phyloP scores from a whole-genome alignment of 1,140 invertebrate species.

The Neodiprion virginianus region DNA sequence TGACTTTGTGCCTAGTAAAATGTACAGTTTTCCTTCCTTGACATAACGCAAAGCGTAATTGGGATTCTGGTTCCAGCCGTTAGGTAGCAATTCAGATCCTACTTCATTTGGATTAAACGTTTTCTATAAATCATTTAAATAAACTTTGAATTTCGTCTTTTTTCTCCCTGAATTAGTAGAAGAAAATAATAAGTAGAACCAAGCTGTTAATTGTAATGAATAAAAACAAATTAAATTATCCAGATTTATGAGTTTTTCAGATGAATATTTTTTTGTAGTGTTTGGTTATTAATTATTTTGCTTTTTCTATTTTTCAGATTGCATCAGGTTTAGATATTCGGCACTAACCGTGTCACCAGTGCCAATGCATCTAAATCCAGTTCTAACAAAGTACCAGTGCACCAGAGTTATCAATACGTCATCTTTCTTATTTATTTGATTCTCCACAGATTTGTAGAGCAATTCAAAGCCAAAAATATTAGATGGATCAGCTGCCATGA shows the following conservation, averaged over 20 bases:
- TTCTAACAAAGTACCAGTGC: constrained; percentile 76
- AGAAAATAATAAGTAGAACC: constrained; percentile 12
- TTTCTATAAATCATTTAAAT: constrained; percentile 59
- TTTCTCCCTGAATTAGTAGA: constrained; percentile 6
- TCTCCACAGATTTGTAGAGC: constrained; percentile 68
- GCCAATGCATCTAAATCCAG: constrained; percentile 75
- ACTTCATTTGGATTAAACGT: constrained; percentile 66
- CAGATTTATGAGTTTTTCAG: no score
- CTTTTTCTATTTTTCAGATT: no score
- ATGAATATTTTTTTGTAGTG: no score
- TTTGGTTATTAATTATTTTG: background rate
- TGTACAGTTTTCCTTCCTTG: constrained; percentile 69
- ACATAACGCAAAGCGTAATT: constrained; percentile 73
- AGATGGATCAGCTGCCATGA: constrained; percentile 39
- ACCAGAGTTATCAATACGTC: constrained; percentile 74
- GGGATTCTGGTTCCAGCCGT: constrained; percentile 69
- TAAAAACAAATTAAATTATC: constrained; percentile 10
- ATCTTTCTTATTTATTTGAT: constrained; percentile 70
- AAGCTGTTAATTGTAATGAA: constrained; percentile 11
- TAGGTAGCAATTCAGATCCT: constrained; percentile 72
- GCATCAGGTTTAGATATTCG: background rate
- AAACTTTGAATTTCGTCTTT: background rate
- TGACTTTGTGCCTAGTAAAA: constrained; percentile 70
- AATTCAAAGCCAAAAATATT: constrained; percentile 76
- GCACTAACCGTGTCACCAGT: constrained; percentile 71